These are phyloP conservation scores for Bilobella aurantiaca DNA, from an alignment of 1,140 invertebrate species.

Conservation along the genomic window DNA sequence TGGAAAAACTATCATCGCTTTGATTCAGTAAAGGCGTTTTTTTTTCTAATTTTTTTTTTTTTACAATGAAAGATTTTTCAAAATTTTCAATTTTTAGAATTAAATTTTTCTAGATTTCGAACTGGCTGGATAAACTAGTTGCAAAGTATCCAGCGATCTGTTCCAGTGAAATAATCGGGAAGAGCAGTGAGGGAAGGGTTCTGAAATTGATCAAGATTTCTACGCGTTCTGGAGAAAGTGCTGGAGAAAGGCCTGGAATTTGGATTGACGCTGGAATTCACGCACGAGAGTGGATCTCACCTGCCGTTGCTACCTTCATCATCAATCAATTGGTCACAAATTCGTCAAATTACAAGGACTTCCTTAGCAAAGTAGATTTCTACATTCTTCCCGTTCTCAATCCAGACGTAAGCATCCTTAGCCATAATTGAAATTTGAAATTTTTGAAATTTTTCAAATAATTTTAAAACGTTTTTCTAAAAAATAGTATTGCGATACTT, in stretches of 20 bases:
- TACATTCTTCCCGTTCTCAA: conserved; percentile 26
- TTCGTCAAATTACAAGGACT: conserved; percentile 32
- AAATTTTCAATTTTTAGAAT: too few species aligned
- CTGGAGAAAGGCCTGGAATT: not conserved
- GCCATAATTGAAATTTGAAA: too few species aligned
- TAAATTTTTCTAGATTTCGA: conserved; percentile 12
- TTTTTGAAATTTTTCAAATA: too few species aligned
- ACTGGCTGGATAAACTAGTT: conserved; percentile 11
- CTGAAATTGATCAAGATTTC: conserved; percentile 17
- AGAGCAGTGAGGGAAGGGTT: conserved; percentile 9
- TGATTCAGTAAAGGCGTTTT: too few species aligned
- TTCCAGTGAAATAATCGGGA: conserved; percentile 2
- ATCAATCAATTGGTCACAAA: conserved; percentile 43
- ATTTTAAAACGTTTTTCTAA: too few species aligned
- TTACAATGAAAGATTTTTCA: too few species aligned
- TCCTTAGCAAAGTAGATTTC: conserved; percentile 18
- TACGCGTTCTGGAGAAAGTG: not conserved
- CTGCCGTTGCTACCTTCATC: conserved; percentile 46
- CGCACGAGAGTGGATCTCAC: conserved; percentile 54
- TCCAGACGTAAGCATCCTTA: conserved; percentile 13
- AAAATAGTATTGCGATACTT: too few species aligned
- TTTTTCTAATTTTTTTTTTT: not conserved
- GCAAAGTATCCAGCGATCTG: not conserved
- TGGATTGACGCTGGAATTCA: conserved; percentile 39
- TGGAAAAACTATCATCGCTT: too few species aligned